These are phyloP conservation scores for Hesperophylax magnus DNA, from an alignment of 1,140 invertebrate genomes.

Conservation along the genomic window DNA sequence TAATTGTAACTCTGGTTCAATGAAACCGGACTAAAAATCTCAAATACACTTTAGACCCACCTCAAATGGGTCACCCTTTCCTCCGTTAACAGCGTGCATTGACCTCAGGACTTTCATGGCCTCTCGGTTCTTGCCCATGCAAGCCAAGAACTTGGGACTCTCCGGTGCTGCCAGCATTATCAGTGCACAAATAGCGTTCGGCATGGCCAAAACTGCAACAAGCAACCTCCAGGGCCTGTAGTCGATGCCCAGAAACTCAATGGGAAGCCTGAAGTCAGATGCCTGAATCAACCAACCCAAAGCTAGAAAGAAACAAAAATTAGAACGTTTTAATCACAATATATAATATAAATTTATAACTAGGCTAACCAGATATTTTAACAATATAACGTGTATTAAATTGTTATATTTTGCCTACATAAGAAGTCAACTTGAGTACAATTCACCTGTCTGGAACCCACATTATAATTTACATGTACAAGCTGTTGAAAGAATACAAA, in stretches of 20 bases:
- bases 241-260: slow-evolving; percentile 64
- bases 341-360: too few species aligned
- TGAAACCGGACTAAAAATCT: too few species aligned
- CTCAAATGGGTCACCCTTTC: slow-evolving; percentile 50
- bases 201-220: slow-evolving; percentile 75
- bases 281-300: slow-evolving; percentile 80
- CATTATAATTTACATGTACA: too few species aligned
- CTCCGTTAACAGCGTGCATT: slow-evolving; percentile 72
- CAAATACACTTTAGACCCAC: not conserved
- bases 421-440: too few species aligned
- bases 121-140: slow-evolving; percentile 70
- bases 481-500: too few species aligned
- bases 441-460: too few species aligned
- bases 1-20: too few species aligned
- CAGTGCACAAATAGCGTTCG: slow-evolving; percentile 73
- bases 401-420: too few species aligned
- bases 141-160: slow-evolving; percentile 79
- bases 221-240: slow-evolving; percentile 80
- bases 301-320: slow-evolving; percentile 63
- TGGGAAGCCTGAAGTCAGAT: slow-evolving; percentile 65
- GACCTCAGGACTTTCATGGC: slow-evolving; percentile 71
- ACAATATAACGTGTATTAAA: too few species aligned
- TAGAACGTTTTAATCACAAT: not conserved
- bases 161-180: slow-evolving; percentile 77
- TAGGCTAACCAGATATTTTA: too few species aligned